A percentile compares a stretch with the other conserved stretches of the same genome.
Evolutionary conservation across 2,797 vertebrate species (phyloP).

Genomic region (Chiloscyllium punctatum): DNA sequence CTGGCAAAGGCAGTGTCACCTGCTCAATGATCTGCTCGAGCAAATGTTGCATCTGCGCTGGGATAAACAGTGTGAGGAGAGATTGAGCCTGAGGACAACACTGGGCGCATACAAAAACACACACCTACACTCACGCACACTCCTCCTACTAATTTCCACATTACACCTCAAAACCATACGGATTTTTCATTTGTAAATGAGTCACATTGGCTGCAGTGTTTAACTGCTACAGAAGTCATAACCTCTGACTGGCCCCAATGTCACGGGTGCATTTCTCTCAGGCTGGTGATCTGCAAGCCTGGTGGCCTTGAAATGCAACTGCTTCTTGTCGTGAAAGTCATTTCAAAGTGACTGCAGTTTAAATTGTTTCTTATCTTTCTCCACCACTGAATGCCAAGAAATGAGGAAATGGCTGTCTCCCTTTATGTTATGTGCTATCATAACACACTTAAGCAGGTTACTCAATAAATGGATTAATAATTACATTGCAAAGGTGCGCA

Average conservation of each 20-base stretch:
- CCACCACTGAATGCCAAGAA: not conserved
- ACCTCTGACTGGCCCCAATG: not conserved
- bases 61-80: not conserved
- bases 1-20: constrained; percentile 64
- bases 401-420: not conserved
- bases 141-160: not conserved
- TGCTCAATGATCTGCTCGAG: constrained; percentile 64
- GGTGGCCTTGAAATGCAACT: not conserved
- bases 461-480: not conserved
- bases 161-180: not conserved
- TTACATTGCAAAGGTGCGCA: not conserved
- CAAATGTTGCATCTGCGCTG: constrained; percentile 54
- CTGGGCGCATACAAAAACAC: not conserved
- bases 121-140: not conserved
- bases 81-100: not conserved
- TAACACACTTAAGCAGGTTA: not conserved
- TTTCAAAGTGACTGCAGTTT: not conserved
- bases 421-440: not conserved
- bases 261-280: not conserved
- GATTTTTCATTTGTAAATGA: not conserved
- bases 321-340: not conserved
- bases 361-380: not conserved
- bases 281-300: not conserved
- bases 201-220: not conserved
- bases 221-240: not conserved